Evolutionary conservation across 2,797 vertebrate species (phyloP), one percentile per base, ranked within the genome.

Genomic region (Chromis chromis): DNA sequence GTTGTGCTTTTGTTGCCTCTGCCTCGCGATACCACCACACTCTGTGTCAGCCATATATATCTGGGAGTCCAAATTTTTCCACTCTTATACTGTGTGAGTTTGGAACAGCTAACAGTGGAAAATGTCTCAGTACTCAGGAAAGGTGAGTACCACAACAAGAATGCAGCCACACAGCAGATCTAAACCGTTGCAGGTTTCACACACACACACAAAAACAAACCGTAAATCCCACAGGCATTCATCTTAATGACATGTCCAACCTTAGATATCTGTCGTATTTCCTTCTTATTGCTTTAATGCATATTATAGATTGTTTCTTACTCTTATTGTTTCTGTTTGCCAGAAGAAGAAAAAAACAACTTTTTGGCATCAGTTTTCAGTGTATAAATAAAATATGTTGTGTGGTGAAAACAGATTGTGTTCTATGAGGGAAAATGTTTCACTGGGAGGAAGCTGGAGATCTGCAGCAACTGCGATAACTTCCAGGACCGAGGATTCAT

Each of bases 391-490:
- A 36, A 36, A 36, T 36, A 36, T 36, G 11, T 36, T 36, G 33
- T 68, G 28, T 66, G 44, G 17, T 61, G 40, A 55, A 50, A 78
- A 74, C 86, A 98, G 97, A 97, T 98, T 73, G 94, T 95, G 48
- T 94, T 98, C 88, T 97, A 95, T 0, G 97, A 99, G 92, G 97
- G 97, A 64, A 96, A 95, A 93, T 95, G 94, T 90, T 98, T 99
- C 95, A 96, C 96, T 0, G 97, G 97, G 76, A 89, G 93, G 81
- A 96, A 96, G 87, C 93, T 98, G 94, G 96, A 97, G 68, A 91
- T 97, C 50, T 94, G 89, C 0, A 94, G 96, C 56, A 95, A 95
- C 89, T 97, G 96, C 9, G 94, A 96, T 91, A 98, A 95, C 94
- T 97, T 99, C 93, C 96, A 97, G 93, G 97, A 97, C 83, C 91